Conservation (phyloP, 2,797 vertebrate genomes). For the Malacoctenus gilli region DNA sequence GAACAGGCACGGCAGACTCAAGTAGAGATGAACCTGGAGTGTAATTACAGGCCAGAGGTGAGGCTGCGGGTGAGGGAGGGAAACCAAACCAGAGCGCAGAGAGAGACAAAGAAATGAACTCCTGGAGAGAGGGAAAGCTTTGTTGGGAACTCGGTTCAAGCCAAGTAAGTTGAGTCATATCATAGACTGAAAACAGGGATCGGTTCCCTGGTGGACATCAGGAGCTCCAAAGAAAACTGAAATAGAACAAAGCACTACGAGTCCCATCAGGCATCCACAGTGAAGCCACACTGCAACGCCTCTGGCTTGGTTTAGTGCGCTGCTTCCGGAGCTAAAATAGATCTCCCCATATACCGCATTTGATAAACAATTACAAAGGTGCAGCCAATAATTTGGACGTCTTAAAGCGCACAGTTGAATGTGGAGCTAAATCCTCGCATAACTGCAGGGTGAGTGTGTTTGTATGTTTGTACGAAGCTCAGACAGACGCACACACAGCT, state of each 20-base stretch:
- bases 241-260: constrained; percentile 65
- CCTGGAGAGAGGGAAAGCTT: constrained; percentile 45
- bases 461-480: constrained; percentile 56
- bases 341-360: constrained; percentile 27
- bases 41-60: constrained; percentile 69
- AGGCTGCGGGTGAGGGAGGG: constrained; percentile 53
- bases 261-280: constrained; percentile 41
- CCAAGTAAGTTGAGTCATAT: constrained; percentile 46
- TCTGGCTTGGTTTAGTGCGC: constrained; percentile 55
- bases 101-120: constrained; percentile 62
- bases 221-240: constrained; percentile 48
- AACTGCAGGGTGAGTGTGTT: constrained; percentile 46
- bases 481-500: constrained; percentile 65
- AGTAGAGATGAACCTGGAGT: constrained; percentile 53
- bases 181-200: constrained; percentile 39
- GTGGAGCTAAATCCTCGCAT: constrained; percentile 49
- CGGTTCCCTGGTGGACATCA: constrained; percentile 37
- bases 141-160: constrained; percentile 32
- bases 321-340: constrained; percentile 55
- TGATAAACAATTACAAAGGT: constrained; percentile 34
- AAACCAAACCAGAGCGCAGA: constrained; percentile 47
- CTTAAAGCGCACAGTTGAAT: constrained; percentile 57
- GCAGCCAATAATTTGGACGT: constrained; percentile 38
- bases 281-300: constrained; percentile 36
- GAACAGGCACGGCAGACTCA: constrained; percentile 45